phyloP scores from a whole-genome alignment of 2,797 vertebrate genomes.

The Hydrolagus colliei region DNA sequence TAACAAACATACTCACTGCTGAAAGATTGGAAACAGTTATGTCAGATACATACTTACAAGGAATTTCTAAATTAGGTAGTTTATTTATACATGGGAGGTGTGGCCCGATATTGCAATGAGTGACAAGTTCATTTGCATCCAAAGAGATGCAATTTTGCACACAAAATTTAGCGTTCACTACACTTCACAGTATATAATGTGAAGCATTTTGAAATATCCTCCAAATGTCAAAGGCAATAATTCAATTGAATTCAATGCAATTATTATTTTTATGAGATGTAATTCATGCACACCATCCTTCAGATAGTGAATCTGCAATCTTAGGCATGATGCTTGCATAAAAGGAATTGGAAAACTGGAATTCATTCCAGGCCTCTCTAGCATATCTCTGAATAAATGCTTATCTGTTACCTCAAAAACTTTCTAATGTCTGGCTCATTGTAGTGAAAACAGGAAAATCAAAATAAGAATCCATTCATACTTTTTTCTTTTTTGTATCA shows the following conservation, averaged over 20 bases:
- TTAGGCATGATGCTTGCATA: neutral
- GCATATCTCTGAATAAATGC: neutral
- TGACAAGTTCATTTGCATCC: neutral
- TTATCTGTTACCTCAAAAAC: neutral
- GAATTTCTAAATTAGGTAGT: neutral
- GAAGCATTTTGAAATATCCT: too few relatives aligned
- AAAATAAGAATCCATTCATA: too few relatives aligned
- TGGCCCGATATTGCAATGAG: too few relatives aligned
- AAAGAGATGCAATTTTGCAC: too few relatives aligned
- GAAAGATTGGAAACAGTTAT: constrained; percentile 36
- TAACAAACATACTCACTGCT: constrained; percentile 52
- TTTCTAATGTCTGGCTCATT: neutral
- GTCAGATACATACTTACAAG: constrained; percentile 3
- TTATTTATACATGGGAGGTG: neutral
- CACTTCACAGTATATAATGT: too few relatives aligned
- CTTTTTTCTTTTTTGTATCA: too few relatives aligned
- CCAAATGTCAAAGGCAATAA: too few relatives aligned
- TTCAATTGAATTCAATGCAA: too few relatives aligned
- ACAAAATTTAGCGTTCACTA: too few relatives aligned
- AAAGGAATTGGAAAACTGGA: neutral
- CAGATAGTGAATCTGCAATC: neutral
- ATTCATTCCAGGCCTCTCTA: neutral
- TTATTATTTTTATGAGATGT: too few relatives aligned
- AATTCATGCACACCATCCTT: neutral
- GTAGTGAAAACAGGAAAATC: neutral